phyloP scores from a whole-genome alignment of 2,113 vertebrate genomes.

The Caloenas nicobarica region DNA sequence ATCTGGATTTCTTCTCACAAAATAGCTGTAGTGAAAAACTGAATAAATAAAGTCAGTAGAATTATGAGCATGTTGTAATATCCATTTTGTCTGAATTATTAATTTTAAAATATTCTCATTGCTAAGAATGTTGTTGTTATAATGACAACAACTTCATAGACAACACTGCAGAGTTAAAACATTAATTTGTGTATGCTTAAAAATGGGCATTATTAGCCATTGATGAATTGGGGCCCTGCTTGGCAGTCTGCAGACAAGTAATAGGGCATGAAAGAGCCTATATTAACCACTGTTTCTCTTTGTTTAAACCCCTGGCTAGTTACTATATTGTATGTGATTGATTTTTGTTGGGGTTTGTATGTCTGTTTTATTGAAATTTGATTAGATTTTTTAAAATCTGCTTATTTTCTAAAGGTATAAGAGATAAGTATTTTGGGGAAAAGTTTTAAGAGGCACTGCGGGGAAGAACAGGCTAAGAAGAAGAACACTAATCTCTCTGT shows the following conservation, averaged over 20 bases:
- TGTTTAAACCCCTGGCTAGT: not conserved
- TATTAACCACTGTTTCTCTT: not conserved
- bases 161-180: not conserved
- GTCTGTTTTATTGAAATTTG: not conserved
- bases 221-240: not conserved
- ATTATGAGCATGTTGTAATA: not conserved
- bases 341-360: rapidly evolving
- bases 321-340: not conserved
- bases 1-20: not conserved
- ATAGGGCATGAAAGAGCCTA: not conserved
- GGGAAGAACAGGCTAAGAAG: not conserved
- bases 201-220: not conserved
- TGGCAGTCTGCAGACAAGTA: not conserved
- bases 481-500: not conserved
- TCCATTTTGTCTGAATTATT: not conserved
- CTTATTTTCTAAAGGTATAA: not conserved
- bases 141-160: not conserved
- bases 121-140: not conserved
- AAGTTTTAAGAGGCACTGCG: not conserved
- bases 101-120: not conserved
- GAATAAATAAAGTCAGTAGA: not conserved
- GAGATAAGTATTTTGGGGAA: not conserved
- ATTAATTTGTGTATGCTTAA: not conserved
- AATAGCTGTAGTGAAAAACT: not conserved
- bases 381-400: rapidly evolving